Percentiles rank a stretch among this genome's conserved stretches.
Evolutionary conservation across 2,797 vertebrate genomes (phyloP).

Genomic region (Phoebastria nigripes): DNA sequence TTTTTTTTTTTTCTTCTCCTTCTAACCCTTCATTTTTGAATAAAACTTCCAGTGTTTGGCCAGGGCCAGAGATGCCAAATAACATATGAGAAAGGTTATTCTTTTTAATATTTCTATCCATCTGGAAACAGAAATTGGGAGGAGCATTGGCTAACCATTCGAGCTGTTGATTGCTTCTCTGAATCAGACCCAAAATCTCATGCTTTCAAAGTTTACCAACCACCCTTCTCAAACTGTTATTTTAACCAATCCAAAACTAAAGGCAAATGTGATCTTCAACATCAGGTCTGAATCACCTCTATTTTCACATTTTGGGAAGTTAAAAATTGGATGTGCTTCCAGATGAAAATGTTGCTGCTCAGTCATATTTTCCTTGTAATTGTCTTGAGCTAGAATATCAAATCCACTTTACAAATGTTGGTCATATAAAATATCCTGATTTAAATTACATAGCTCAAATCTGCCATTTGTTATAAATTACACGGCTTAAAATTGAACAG

Average conservation of each 20-base stretch:
- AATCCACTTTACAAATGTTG: not conserved
- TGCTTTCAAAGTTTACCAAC: not conserved
- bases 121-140: slow-evolving; percentile 20
- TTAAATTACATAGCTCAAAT: not conserved
- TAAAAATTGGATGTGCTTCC: not conserved
- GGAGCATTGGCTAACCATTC: not conserved
- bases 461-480: not conserved
- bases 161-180: slow-evolving; percentile 6
- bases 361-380: not conserved
- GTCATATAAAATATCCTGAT: not conserved
- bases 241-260: not conserved
- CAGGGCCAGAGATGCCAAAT: not conserved
- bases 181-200: not conserved
- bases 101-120: not conserved
- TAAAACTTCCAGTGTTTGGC: not conserved
- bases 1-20: not conserved
- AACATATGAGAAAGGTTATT: not conserved
- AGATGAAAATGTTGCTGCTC: not conserved
- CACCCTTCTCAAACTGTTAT: not conserved
- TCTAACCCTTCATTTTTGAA: not conserved
- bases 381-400: not conserved
- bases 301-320: not conserved
- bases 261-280: not conserved
- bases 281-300: not conserved
- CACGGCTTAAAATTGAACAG: not conserved